Conservation (phyloP, 2,888 invertebrate species). For the Microctonus hyperodae region DNA sequence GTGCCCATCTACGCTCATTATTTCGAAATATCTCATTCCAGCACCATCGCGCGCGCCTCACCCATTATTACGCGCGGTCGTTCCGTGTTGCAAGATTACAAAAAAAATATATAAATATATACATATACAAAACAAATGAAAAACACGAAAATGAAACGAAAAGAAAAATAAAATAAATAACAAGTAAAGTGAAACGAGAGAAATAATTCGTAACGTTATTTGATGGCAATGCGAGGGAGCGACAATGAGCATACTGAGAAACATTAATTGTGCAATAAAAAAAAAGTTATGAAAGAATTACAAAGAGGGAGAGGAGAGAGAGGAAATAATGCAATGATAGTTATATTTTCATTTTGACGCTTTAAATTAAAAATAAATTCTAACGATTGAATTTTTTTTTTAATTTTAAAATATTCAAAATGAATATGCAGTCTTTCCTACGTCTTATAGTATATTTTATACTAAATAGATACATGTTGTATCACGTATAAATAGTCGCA, state of each 20-base stretch:
- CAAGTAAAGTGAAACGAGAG: not conserved
- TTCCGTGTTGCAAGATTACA: constrained; percentile 48
- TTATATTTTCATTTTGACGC: not conserved
- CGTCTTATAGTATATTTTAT: too few species aligned
- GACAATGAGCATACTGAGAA: constrained; percentile 44
- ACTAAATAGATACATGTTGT: not conserved
- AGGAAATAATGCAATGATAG: constrained; percentile 55
- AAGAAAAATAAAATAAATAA: constrained; percentile 13
- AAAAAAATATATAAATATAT: constrained; percentile 37
- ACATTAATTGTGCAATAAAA: constrained; percentile 63
- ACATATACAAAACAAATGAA: not conserved
- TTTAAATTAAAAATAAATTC: not conserved
- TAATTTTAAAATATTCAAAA: not conserved
- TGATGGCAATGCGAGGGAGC: constrained; percentile 9
- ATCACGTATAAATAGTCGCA: constrained; percentile 15
- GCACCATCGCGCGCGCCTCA: constrained; percentile 31
- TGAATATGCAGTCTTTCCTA: not conserved
- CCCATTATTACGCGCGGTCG: constrained; percentile 42
- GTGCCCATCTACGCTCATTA: constrained; percentile 62
- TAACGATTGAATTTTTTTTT: not conserved
- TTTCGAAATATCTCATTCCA: constrained; percentile 61
- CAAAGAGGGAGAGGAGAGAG: constrained; percentile 45
- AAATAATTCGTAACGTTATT: constrained; percentile 13
- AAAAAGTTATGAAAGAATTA: constrained; percentile 55
- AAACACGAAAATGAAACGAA: constrained; percentile 1